These are phyloP conservation scores for Elephas maximus DNA, from an alignment of 2,113 vertebrate genomes.

Conservation along the genomic window DNA sequence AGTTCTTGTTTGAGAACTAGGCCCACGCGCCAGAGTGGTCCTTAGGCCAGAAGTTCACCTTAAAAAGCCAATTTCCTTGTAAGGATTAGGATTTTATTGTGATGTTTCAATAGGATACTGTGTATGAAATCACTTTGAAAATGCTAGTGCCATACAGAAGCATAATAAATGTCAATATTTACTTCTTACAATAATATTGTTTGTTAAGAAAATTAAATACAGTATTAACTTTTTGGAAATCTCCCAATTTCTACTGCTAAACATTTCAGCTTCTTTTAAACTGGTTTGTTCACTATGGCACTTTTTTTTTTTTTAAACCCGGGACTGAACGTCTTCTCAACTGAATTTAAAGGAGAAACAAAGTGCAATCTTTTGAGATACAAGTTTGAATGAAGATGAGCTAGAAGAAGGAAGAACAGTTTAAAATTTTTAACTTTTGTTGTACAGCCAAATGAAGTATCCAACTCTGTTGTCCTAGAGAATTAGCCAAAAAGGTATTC, in stretches of 20 bases:
- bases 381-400: constrained; percentile 35
- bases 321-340: constrained; percentile 52
- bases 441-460: constrained; percentile 29
- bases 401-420: constrained; percentile 35
- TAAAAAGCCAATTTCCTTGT: not conserved
- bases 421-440: constrained; percentile 52
- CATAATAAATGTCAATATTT: not conserved
- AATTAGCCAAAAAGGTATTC: not conserved
- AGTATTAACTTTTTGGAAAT: constrained; percentile 28
- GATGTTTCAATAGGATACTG: not conserved
- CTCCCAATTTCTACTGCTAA: not conserved
- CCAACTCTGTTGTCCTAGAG: not conserved
- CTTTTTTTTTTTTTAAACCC: not conserved
- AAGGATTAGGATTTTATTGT: not conserved
- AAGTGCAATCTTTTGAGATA: constrained; percentile 10
- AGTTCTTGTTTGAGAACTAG: not conserved
- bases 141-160: not conserved
- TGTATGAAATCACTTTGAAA: constrained; percentile 19
- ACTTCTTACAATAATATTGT: not conserved
- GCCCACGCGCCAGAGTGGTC: not conserved
- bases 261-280: constrained; percentile 33
- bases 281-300: constrained; percentile 1
- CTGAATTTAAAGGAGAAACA: constrained; percentile 36
- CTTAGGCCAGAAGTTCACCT: not conserved
- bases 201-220: constrained; percentile 33